phyloP scores from a whole-genome alignment of 1,140 invertebrate genomes.

The Myzus persicae region DNA sequence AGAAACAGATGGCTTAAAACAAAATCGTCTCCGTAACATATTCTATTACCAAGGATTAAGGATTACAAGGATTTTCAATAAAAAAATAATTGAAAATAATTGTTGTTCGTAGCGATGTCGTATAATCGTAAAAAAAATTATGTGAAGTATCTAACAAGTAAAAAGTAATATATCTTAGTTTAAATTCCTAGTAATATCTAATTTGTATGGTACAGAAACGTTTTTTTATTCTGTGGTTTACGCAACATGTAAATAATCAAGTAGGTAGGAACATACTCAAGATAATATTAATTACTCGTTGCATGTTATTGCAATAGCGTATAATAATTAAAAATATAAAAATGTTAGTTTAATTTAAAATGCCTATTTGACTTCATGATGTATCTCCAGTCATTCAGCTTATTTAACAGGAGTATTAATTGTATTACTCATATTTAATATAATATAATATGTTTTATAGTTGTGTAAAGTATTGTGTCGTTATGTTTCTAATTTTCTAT shows the following conservation, averaged over 20 bases:
- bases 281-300: neutral
- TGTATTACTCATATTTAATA: neutral
- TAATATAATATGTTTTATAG: neutral
- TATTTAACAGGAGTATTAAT: neutral
- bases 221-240: neutral
- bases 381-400: neutral
- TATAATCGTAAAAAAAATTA: neutral
- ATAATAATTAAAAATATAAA: constrained; percentile 11
- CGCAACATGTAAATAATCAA: neutral
- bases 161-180: neutral
- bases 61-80: neutral
- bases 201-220: neutral
- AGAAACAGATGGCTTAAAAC: neutral
- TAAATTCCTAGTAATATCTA: neutral
- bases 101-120: neutral
- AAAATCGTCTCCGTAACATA: neutral
- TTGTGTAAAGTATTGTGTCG: neutral
- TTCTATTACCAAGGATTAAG: neutral
- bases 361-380: neutral
- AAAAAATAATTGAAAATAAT: neutral
- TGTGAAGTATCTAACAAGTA: neutral
- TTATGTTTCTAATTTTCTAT: neutral
- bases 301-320: neutral
- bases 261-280: neutral
- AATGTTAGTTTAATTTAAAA: neutral